Conservation (phyloP, 2,888 invertebrate species). For the Drosophila neoperkinsi region DNA sequence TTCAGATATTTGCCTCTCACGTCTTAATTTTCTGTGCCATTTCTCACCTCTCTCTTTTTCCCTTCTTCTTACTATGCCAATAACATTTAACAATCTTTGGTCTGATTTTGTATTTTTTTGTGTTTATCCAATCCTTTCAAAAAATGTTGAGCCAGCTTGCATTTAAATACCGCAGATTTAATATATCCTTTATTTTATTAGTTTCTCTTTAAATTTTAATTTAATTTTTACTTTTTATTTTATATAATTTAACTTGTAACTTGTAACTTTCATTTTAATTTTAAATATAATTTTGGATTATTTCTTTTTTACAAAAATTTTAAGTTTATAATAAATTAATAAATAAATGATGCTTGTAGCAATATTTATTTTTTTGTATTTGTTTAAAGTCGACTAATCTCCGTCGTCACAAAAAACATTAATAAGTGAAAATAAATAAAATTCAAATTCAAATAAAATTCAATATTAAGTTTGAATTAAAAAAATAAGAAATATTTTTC, state of each 20-base stretch:
- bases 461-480: too few species aligned
- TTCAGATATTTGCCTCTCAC: not conserved
- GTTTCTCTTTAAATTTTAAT: not conserved
- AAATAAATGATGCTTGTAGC: rapidly evolving
- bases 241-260: too few species aligned
- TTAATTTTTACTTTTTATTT: not conserved
- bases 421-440: not conserved
- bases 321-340: not conserved
- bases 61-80: not conserved
- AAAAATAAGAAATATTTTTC: not conserved
- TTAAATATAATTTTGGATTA: not conserved
- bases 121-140: not conserved
- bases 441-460: not conserved
- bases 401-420: too few species aligned
- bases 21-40: not conserved
- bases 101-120: not conserved
- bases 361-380: not conserved
- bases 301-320: not conserved
- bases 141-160: not conserved
- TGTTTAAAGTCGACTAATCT: not conserved
- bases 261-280: not conserved
- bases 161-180: too few species aligned
- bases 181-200: too few species aligned
- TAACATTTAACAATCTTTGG: not conserved
- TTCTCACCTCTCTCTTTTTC: not conserved